A percentile compares a stretch with the other conserved stretches of the same genome.
These are phyloP conservation scores for Eriocheir sinensis DNA, from an alignment of 1,140 invertebrate species.

Conservation along the genomic window DNA sequence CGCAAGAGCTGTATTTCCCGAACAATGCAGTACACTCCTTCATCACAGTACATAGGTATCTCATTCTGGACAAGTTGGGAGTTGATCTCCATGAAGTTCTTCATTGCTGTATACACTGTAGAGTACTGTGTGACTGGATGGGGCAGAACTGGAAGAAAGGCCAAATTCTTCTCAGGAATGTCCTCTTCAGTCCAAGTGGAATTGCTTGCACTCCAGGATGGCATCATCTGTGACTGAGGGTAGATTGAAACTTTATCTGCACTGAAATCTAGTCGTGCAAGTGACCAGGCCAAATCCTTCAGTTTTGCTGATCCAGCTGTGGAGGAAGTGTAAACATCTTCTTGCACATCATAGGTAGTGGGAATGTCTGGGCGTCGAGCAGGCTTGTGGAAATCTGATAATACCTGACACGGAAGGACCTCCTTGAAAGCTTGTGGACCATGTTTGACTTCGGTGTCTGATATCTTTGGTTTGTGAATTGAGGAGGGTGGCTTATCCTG, in stretches of 20 bases:
- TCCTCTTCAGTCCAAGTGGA: conserved; percentile 35
- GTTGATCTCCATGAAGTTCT: conserved; percentile 30
- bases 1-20: conserved; percentile 31
- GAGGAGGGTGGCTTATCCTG: conserved; percentile 44
- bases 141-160: conserved; percentile 17
- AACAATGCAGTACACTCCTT: conserved; percentile 40
- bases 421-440: conserved; percentile 50
- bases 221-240: conserved; percentile 36
- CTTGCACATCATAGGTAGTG: background rate
- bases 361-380: background rate
- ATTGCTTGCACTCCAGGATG: conserved; percentile 46
- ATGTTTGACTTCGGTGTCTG: conserved; percentile 19
- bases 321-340: background rate
- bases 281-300: conserved; percentile 19
- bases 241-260: background rate
- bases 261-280: background rate
- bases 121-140: conserved; percentile 52
- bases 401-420: conserved; percentile 33
- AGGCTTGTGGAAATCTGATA: conserved; percentile 42
- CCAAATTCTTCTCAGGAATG: conserved; percentile 1
- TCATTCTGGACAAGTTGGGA: conserved; percentile 9
- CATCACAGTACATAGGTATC: conserved; percentile 42
- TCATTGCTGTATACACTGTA: conserved; percentile 46
- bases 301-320: background rate
- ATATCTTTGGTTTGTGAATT: conserved; percentile 33